Percentiles rank a stretch among this genome's conserved stretches.
Evolutionary conservation across 2,797 vertebrate species (phyloP).

Genomic region (Hydrocynus forskahlii): DNA sequence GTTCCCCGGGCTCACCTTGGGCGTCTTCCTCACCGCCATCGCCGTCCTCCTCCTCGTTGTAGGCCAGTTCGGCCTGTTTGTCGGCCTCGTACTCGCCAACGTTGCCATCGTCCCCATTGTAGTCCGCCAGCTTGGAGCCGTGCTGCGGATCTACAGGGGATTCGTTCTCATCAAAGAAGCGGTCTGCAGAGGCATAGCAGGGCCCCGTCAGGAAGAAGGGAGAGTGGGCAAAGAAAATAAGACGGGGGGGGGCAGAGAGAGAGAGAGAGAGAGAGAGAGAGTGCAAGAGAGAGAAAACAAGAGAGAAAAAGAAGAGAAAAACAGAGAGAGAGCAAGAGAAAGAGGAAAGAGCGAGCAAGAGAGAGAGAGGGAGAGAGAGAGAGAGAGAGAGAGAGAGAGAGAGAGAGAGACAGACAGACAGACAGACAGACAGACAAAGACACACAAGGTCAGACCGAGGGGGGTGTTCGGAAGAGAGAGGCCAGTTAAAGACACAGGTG

Average conservation of each 20-base stretch:
- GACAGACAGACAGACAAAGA: neutral
- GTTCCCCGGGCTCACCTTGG: slow-evolving; percentile 94
- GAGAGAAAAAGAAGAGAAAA: slow-evolving; percentile 55
- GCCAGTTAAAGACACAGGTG: neutral
- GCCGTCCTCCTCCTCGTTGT: slow-evolving; percentile 99
- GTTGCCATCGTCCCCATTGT: slow-evolving; percentile 99
- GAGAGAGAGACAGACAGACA: slow-evolving; percentile 5
- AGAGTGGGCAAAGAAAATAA: slow-evolving; percentile 58
- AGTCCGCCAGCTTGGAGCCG: slow-evolving; percentile 99
- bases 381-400: neutral
- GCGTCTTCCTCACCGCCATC: slow-evolving; percentile 99
- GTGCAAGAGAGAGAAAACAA: neutral
- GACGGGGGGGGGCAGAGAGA: slow-evolving; percentile 49
- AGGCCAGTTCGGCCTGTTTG: slow-evolving; percentile 99
- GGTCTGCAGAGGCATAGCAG: slow-evolving; percentile 88
- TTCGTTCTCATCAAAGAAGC: slow-evolving; percentile 99
- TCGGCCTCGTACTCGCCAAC: slow-evolving; percentile 99
- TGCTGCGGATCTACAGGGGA: slow-evolving; percentile 99
- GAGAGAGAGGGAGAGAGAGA: neutral
- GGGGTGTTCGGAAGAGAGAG: slow-evolving; percentile 30
- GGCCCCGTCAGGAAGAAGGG: slow-evolving; percentile 75
- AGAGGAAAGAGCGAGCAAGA: neutral
- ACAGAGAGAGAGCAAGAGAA: too few species aligned
- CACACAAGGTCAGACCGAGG: neutral
- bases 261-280: slow-evolving; percentile 39